Percentiles rank a stretch among this genome's conserved stretches.
These are phyloP conservation scores for Rhagologus leucostigma DNA, from an alignment of 2,113 vertebrate species.

Conservation along the genomic window DNA sequence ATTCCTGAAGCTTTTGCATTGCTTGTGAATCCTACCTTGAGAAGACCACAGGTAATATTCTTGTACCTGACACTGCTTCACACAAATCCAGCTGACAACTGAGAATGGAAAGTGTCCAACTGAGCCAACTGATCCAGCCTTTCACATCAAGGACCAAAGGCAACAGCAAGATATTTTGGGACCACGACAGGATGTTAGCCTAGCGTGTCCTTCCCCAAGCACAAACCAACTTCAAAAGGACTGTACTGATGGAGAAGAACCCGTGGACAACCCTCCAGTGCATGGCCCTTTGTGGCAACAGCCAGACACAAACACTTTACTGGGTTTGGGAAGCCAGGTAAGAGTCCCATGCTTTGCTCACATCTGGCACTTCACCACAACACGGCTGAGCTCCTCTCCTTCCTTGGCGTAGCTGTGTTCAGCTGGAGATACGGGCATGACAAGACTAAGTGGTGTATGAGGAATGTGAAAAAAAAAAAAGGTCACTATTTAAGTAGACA, in stretches of 20 bases:
- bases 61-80: background rate
- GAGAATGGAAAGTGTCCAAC: background rate
- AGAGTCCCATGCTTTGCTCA: background rate
- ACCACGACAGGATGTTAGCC: background rate
- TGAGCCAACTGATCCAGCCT: background rate
- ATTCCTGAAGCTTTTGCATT: background rate
- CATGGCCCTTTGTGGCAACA: background rate
- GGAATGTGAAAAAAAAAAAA: background rate
- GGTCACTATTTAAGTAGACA: background rate
- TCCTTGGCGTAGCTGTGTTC: background rate
- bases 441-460: background rate
- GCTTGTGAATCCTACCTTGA: background rate
- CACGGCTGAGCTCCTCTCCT: background rate
- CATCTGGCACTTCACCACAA: background rate
- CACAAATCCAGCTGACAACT: background rate
- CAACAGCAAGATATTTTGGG: background rate
- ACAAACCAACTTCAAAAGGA: background rate
- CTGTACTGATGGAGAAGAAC: background rate
- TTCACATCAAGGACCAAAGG: background rate
- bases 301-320: background rate
- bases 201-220: background rate
- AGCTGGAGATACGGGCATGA: background rate
- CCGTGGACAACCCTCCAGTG: background rate
- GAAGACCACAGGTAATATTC: background rate
- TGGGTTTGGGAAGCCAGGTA: background rate